Conservation (phyloP, 2,888 invertebrate species). For the Lingula anatina region DNA sequence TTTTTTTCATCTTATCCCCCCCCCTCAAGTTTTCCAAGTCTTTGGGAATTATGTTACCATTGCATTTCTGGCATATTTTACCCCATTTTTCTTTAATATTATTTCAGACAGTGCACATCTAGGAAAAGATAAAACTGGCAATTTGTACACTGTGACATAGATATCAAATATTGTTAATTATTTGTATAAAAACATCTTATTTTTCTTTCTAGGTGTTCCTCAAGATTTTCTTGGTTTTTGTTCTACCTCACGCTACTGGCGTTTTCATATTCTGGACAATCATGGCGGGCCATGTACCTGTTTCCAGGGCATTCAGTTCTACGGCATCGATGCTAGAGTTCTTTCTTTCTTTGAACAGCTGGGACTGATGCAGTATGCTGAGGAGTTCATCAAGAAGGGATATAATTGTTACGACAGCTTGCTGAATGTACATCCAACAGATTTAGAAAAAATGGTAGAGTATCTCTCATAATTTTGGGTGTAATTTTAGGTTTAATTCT, state of each 20-base stretch:
- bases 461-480: too few species aligned
- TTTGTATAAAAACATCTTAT: neutral
- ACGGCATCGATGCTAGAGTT: conserved; percentile 28
- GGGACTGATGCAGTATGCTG: conserved; percentile 11
- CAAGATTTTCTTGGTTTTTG: conserved; percentile 34
- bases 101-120: too few species aligned
- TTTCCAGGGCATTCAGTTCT: conserved; percentile 33
- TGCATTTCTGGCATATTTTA: too few species aligned
- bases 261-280: conserved; percentile 30
- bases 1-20: too few species aligned
- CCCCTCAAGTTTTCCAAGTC: too few species aligned
- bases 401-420: conserved; percentile 24
- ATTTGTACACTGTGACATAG: too few species aligned
- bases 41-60: too few species aligned
- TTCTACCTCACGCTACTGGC: conserved; percentile 26
- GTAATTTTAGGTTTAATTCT: too few species aligned
- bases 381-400: conserved; percentile 19
- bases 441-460: conserved; percentile 20
- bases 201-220: conserved; percentile 19
- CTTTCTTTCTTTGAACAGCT: conserved; percentile 13
- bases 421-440: conserved; percentile 18
- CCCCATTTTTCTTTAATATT: too few species aligned
- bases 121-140: too few species aligned
- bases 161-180: neutral
- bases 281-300: conserved; percentile 33